A percentile compares a stretch with the other conserved stretches of the same genome.
phyloP scores from a whole-genome alignment of 1,140 invertebrate genomes.

The Zaprionus vittiger region DNA sequence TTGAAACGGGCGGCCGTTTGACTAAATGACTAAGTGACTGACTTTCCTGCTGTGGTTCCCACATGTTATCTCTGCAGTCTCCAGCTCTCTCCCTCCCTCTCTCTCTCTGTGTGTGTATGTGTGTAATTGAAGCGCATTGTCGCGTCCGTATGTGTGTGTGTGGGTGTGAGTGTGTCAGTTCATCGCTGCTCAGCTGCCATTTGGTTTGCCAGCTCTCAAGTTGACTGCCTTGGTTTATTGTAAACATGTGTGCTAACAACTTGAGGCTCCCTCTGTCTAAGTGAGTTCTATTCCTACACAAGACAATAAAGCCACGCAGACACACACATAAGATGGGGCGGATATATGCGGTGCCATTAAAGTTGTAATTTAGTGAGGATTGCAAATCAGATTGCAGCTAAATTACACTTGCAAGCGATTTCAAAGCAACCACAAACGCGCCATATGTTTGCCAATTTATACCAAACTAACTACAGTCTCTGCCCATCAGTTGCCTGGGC shows the following conservation, averaged over 20 bases:
- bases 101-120: background rate
- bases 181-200: slow-evolving; percentile 60
- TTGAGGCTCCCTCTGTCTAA: slow-evolving; percentile 34
- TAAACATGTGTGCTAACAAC: slow-evolving; percentile 80
- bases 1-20: slow-evolving; percentile 67
- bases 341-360: slow-evolving; percentile 44
- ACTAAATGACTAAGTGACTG: slow-evolving; percentile 66
- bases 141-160: background rate
- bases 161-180: slow-evolving; percentile 30
- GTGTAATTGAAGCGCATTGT: slow-evolving; percentile 26
- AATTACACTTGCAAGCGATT: slow-evolving; percentile 23
- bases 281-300: slow-evolving; percentile 26
- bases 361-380: slow-evolving; percentile 55
- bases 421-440: slow-evolving; percentile 24
- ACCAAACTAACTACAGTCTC: background rate
- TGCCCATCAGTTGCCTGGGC: background rate
- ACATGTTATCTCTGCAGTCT: slow-evolving; percentile 3
- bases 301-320: slow-evolving; percentile 47
- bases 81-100: no score
- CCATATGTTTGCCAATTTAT: slow-evolving; percentile 8
- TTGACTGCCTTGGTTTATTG: slow-evolving; percentile 77
- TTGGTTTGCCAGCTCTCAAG: slow-evolving; percentile 70
- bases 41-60: slow-evolving; percentile 49
- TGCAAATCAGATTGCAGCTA: slow-evolving; percentile 34
- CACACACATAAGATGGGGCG: background rate